Evolutionary conservation across 1,140 invertebrate genomes (phyloP).

Genomic region (Papilio helenus): DNA sequence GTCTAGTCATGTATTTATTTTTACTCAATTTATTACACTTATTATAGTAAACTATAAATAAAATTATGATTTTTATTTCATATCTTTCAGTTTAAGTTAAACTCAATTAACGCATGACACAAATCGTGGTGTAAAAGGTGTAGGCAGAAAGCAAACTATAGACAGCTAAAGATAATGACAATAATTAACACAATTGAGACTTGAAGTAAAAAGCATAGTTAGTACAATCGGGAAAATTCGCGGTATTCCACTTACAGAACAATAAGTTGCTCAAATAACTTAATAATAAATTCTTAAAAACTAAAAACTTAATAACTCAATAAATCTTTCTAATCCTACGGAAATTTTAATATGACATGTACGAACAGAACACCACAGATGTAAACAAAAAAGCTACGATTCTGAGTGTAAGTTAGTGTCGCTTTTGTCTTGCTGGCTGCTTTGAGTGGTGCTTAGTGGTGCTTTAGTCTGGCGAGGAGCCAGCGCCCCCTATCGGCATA

Average conservation of each 20-base stretch:
- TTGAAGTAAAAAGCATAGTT: no score
- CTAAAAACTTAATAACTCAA: no score
- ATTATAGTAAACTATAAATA: slow-evolving; percentile 66
- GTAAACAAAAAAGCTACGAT: neutral
- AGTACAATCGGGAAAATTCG: no score
- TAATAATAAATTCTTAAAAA: no score
- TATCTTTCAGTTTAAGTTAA: neutral
- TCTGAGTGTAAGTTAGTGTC: neutral
- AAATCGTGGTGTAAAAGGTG: neutral
- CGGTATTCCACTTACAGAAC: no score
- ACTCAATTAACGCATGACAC: neutral
- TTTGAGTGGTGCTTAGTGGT: neutral
- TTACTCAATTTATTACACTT: slow-evolving; percentile 77
- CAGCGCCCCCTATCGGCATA: neutral
- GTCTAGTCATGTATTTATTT: slow-evolving; percentile 60
- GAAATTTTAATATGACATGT: no score
- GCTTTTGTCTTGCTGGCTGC: neutral
- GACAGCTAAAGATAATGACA: no score
- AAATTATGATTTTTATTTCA: neutral
- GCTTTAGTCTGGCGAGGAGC: slow-evolving; percentile 1
- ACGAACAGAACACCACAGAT: neutral
- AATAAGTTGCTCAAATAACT: no score
- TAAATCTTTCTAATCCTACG: no score
- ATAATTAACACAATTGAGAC: no score
- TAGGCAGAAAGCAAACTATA: neutral